phyloP scores from a whole-genome alignment of 1,140 invertebrate genomes.

The Brachionus asplanchnoidis region DNA sequence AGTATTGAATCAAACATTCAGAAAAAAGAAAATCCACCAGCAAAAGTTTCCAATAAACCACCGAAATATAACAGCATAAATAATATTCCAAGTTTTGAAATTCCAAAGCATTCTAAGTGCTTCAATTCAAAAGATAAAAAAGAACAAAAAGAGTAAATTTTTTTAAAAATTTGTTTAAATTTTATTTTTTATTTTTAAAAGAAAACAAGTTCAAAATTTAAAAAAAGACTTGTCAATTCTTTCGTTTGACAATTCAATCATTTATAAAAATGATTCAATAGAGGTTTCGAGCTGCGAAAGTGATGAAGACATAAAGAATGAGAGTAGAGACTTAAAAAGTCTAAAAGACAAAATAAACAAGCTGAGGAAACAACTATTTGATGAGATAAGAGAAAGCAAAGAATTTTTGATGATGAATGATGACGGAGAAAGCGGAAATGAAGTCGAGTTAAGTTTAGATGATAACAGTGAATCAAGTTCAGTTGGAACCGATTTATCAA shows the following conservation, averaged over 20 bases:
- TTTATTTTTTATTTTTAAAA: neutral
- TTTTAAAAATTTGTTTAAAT: neutral
- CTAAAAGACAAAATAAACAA: neutral
- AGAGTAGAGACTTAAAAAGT: conserved; percentile 1
- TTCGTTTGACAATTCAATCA: neutral
- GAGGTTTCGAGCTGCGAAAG: neutral
- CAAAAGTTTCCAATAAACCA: neutral
- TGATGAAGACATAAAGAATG: neutral
- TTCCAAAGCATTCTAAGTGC: neutral
- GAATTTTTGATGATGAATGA: neutral
- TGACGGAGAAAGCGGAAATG: neutral
- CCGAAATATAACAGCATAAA: neutral
- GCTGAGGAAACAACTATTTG: neutral
- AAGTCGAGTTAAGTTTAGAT: neutral
- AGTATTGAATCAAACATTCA: neutral
- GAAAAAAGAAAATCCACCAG: neutral
- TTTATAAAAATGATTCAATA: neutral
- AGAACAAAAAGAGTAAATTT: neutral
- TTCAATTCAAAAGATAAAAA: neutral
- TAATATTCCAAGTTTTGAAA: neutral
- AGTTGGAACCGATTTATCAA: neutral
- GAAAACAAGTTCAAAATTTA: neutral
- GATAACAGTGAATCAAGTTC: neutral
- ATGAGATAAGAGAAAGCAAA: neutral
- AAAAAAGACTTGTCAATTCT: neutral